Evolutionary conservation across 2,888 invertebrate species (phyloP).

Genomic region (Pyrocoelia pectoralis): DNA sequence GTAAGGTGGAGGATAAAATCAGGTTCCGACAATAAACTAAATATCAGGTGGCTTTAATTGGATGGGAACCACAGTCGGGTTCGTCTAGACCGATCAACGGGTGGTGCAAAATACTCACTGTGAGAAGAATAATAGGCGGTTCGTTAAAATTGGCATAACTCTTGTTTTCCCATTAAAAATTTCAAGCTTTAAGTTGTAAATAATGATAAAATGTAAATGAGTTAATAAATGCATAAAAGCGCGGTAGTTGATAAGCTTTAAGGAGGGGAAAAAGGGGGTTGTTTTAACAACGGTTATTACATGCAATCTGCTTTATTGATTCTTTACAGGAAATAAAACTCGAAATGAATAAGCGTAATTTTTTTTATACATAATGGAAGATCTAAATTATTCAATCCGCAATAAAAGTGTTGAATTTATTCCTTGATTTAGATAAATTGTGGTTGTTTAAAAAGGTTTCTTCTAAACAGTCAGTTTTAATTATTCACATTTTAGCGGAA

Average conservation of each 20-base stretch:
- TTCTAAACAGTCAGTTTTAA: constrained; percentile 1
- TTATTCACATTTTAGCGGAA: constrained; percentile 7
- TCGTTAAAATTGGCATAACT: constrained; percentile 27
- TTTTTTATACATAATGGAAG: too few relatives aligned
- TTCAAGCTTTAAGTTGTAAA: constrained; percentile 6
- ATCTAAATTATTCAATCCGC: background rate
- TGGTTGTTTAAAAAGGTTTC: constrained; percentile 7
- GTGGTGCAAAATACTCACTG: constrained; percentile 57
- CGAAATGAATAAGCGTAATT: too few relatives aligned
- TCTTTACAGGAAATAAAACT: background rate
- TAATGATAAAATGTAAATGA: constrained; percentile 10
- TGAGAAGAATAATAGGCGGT: constrained; percentile 41
- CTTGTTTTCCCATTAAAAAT: constrained; percentile 43
- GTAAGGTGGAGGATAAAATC: constrained; percentile 52
- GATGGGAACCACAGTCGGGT: constrained; percentile 55
- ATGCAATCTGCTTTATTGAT: background rate
- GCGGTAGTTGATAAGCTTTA: background rate
- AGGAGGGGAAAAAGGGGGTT: background rate
- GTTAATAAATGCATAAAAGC: constrained; percentile 7
- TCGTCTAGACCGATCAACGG: constrained; percentile 53
- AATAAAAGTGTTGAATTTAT: constrained; percentile 1
- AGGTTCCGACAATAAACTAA: constrained; percentile 58
- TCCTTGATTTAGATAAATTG: background rate
- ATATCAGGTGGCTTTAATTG: constrained; percentile 58
- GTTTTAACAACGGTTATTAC: background rate